Evolutionary conservation across 2,113 vertebrate species (phyloP).

Genomic region (Meles meles): DNA sequence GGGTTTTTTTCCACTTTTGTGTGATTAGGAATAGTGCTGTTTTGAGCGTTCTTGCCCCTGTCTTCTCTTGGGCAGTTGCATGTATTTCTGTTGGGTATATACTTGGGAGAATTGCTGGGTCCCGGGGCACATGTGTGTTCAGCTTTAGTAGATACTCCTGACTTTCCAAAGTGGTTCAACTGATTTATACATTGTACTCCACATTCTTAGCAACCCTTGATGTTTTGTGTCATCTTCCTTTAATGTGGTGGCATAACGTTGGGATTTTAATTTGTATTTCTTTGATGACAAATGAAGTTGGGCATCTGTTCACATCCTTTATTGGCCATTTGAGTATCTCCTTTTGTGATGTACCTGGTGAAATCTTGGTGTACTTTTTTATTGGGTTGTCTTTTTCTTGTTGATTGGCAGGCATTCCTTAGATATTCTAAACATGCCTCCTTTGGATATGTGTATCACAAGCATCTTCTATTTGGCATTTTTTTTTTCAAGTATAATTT

Average conservation of each 20-base stretch:
- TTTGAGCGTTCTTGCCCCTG: neutral
- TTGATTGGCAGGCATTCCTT: slow-evolving; percentile 2
- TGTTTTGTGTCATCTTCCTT: neutral
- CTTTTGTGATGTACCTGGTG: neutral
- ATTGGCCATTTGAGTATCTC: neutral
- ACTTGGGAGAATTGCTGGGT: neutral
- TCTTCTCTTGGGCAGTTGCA: neutral
- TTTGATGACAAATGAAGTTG: neutral
- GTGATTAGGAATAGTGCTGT: neutral
- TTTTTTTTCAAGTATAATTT: neutral
- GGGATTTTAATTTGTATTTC: slow-evolving; percentile 29
- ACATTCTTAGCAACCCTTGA: neutral
- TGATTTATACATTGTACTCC: neutral
- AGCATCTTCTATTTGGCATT: neutral
- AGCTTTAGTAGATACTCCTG: neutral
- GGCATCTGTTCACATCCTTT: neutral
- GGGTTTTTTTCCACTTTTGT: neutral
- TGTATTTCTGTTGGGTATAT: neutral
- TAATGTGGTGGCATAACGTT: neutral
- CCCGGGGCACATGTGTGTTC: neutral
- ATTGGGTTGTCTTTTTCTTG: neutral
- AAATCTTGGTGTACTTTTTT: neutral
- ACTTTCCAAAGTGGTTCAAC: neutral
- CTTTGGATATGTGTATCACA: slow-evolving; percentile 12
- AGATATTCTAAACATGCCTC: slow-evolving; percentile 1